A percentile compares a stretch with the other conserved stretches of the same genome.
These are phyloP conservation scores for Micropterix aruncella DNA, from an alignment of 2,888 invertebrate species.

Conservation along the genomic window DNA sequence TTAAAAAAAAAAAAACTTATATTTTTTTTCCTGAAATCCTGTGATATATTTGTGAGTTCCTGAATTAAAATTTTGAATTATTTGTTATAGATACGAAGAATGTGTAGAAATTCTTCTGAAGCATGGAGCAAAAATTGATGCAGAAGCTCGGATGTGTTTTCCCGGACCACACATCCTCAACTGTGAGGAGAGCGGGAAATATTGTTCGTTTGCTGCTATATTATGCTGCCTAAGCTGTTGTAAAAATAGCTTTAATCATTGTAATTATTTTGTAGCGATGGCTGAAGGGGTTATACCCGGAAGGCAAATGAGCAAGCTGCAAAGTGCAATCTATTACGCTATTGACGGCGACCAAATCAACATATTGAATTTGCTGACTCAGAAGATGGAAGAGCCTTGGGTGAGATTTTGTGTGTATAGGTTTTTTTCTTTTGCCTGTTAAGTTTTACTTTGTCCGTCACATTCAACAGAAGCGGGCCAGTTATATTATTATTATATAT, in stretches of 20 bases:
- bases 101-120: conserved; percentile 53
- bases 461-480: no score
- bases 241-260: conserved; percentile 5
- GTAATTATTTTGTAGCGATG: conserved; percentile 18
- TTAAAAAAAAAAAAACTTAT: neutral
- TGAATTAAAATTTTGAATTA: neutral
- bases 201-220: conserved; percentile 19
- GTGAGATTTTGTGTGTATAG: conserved; percentile 18
- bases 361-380: conserved; percentile 48
- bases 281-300: conserved; percentile 37
- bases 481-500: no score
- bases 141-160: conserved; percentile 62
- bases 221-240: no score
- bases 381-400: conserved; percentile 58
- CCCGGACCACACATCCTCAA: conserved; percentile 56
- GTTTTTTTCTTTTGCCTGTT: no score
- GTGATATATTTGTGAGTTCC: no score
- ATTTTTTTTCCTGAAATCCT: conserved; percentile 1
- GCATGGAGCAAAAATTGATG: conserved; percentile 55
- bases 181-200: conserved; percentile 54
- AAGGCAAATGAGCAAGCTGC: conserved; percentile 38
- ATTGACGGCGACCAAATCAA: conserved; percentile 60
- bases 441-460: no score
- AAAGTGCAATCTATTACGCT: conserved; percentile 57
- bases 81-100: conserved; percentile 39